These are phyloP conservation scores for Drosophila emarginata DNA, from an alignment of 2,888 invertebrate species.

Conservation along the genomic window DNA sequence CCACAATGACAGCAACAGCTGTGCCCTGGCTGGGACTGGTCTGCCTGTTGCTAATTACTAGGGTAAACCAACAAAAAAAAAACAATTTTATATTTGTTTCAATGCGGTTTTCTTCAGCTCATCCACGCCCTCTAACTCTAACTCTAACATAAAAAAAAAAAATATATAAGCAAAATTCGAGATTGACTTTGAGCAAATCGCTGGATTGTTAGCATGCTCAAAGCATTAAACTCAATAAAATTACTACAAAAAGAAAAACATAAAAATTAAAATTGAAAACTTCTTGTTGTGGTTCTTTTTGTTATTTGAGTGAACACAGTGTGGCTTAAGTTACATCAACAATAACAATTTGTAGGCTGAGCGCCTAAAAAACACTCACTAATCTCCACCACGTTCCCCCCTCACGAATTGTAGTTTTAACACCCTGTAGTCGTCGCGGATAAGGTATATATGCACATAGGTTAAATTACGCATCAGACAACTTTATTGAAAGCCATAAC, in stretches of 20 bases:
- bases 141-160: too few relatives aligned
- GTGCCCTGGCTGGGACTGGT: background rate
- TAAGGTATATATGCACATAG: too few relatives aligned
- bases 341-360: constrained; percentile 12
- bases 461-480: too few relatives aligned
- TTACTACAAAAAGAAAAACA: constrained; percentile 18
- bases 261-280: constrained; percentile 52
- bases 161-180: too few relatives aligned
- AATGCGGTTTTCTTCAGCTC: constrained; percentile 40
- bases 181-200: constrained; percentile 46
- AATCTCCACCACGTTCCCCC: constrained; percentile 20
- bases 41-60: constrained; percentile 56
- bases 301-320: constrained; percentile 58
- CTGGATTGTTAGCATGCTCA: constrained; percentile 63
- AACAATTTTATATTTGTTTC: constrained; percentile 46
- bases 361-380: constrained; percentile 3
- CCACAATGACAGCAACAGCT: constrained; percentile 4
- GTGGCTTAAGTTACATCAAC: constrained; percentile 50
- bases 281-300: constrained; percentile 35
- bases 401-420: constrained; percentile 8
- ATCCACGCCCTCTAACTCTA: background rate
- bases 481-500: too few relatives aligned
- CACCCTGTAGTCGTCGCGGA: background rate
- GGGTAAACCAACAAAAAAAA: constrained; percentile 56
- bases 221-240: constrained; percentile 37